phyloP scores from a whole-genome alignment of 1,140 invertebrate species.

The Drosophila leontia region DNA sequence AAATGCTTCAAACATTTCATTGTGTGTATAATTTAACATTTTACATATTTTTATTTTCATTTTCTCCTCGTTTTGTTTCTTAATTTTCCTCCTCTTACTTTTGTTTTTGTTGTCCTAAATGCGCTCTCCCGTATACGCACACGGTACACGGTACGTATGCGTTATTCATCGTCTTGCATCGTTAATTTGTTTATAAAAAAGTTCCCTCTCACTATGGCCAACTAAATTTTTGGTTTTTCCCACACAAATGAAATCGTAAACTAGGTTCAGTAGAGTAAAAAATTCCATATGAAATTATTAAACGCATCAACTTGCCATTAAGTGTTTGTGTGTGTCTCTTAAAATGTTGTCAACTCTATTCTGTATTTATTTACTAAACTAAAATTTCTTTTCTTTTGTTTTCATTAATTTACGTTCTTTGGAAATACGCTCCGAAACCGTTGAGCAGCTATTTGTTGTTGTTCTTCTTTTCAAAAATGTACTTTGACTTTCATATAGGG shows the following conservation, averaged over 20 bases:
- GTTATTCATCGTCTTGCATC: conserved; percentile 41
- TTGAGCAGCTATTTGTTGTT: conserved; percentile 81
- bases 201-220: conserved; percentile 59
- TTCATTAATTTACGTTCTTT: conserved; percentile 69
- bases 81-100: conserved; percentile 29
- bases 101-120: conserved; percentile 76
- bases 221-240: conserved; percentile 58
- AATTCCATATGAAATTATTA: conserved; percentile 76
- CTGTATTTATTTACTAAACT: conserved; percentile 63
- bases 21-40: conserved; percentile 70
- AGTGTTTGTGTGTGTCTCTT: conserved; percentile 36
- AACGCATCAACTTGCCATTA: conserved; percentile 65
- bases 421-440: conserved; percentile 84
- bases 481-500: conserved; percentile 35
- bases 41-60: conserved; percentile 46
- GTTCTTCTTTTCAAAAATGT: conserved; percentile 56
- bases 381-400: conserved; percentile 57
- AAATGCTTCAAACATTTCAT: conserved; percentile 81
- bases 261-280: conserved; percentile 75
- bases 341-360: conserved; percentile 75
- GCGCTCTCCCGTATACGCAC: conserved; percentile 60
- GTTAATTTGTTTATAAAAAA: conserved; percentile 70
- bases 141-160: conserved; percentile 20
- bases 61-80: conserved; percentile 34
- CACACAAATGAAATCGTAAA: conserved; percentile 65